Percentiles rank a stretch among this genome's conserved stretches.
Conservation (phyloP, 64 coral and sea anemone genomes). For the Montipora capricornis region DNA sequence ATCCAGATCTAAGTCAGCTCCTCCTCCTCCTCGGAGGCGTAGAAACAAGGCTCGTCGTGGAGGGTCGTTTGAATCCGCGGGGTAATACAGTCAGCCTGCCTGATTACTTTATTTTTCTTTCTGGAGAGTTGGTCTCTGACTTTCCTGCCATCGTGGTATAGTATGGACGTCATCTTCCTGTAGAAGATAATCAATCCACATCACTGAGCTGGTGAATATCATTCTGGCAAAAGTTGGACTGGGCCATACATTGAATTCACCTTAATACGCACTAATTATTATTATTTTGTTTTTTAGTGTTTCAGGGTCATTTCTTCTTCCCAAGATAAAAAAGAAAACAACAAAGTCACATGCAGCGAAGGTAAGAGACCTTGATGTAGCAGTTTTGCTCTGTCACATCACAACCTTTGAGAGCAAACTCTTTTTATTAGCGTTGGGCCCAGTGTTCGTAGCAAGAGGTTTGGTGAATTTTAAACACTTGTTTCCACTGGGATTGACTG, state of each 20-base stretch:
- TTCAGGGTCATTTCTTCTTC: conserved; percentile 60
- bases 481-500: no score
- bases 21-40: conserved; percentile 10
- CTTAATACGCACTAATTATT: neutral
- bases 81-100: neutral
- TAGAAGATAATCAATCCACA: no score
- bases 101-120: no score
- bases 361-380: conserved; percentile 3
- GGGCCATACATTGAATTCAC: neutral
- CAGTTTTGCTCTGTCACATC: neutral
- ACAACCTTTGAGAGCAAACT: no score
- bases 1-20: conserved; percentile 28
- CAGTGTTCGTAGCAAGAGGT: no score
- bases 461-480: no score
- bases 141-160: neutral
- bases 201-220: no score
- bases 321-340: conserved; percentile 64
- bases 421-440: no score
- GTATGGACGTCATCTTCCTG: no score
- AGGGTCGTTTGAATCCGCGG: neutral
- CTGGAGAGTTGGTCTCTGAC: no score
- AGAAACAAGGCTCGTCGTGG: neutral
- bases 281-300: conserved; percentile 2
- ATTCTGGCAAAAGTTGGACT: neutral
- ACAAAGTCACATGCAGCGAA: conserved; percentile 39